Evolutionary conservation across 2,888 invertebrate species (phyloP).

Genomic region (Cephus pulcher): DNA sequence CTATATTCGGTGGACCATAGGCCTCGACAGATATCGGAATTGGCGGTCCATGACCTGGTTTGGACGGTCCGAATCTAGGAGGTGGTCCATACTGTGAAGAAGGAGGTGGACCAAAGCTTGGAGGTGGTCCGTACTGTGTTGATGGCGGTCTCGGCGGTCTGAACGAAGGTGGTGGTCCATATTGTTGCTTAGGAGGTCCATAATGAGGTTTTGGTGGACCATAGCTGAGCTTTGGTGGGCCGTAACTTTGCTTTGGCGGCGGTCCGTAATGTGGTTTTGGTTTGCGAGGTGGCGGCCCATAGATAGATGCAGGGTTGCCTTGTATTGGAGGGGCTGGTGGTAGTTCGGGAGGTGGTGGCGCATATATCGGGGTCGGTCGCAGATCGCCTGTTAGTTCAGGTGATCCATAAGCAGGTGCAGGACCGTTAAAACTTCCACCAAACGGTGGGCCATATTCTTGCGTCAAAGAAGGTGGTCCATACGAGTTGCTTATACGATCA

Average conservation of each 20-base stretch:
- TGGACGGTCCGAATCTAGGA: constrained; percentile 20
- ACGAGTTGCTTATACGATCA: constrained; percentile 57
- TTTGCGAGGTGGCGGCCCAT: constrained; percentile 58
- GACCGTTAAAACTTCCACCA: constrained; percentile 44
- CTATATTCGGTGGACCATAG: constrained; percentile 57
- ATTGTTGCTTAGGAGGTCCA: constrained; percentile 66
- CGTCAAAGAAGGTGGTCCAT: constrained; percentile 42
- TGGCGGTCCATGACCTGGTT: constrained; percentile 44
- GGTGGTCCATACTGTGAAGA: constrained; percentile 24
- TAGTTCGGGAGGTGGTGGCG: constrained; percentile 69
- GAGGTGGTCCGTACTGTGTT: constrained; percentile 39
- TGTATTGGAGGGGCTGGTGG: constrained; percentile 32
- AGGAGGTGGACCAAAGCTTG: constrained; percentile 34
- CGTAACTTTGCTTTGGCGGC: constrained; percentile 64
- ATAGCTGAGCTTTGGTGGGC: constrained; percentile 64
- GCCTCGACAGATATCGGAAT: constrained; percentile 57
- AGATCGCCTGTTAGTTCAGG: constrained; percentile 63
- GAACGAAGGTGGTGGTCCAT: constrained; percentile 57
- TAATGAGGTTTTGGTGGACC: constrained; percentile 65
- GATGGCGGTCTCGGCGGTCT: constrained; percentile 62
- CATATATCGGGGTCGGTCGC: constrained; percentile 62
- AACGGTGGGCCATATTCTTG: constrained; percentile 61
- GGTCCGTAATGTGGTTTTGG: constrained; percentile 53
- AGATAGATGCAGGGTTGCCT: constrained; percentile 43
- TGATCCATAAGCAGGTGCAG: constrained; percentile 65